Base-by-base conservation (phyloP, 2,113 vertebrate species). In the Sphaerodactylus townsendi region DNA sequence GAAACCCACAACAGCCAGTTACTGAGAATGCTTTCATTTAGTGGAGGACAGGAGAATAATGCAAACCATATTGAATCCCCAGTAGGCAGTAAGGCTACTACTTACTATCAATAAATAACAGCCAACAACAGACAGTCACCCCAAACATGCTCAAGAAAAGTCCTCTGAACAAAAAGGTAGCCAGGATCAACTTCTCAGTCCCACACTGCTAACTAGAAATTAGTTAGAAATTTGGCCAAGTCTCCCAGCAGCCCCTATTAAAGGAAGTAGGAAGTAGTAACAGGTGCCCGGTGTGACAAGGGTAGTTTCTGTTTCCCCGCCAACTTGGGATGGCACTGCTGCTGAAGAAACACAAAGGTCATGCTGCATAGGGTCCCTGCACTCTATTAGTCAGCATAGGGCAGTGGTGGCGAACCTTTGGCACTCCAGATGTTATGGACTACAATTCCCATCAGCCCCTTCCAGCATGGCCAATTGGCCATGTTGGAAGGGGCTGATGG, bases 101-200 rank as follows among this genome's bases (percentile, higher is more conserved):
- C n/a, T n/a, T n/a, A n/a, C n/a, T 53, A 50, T 59, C 4, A 59
- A 59, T 68, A 92, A 80, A 72, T n/a, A 78, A 65, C 70, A 87
- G 82, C 3, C 48, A n/a, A 70, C 77, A 33, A 83, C 83, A 85
- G 93, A 91, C 79, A 80, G 82, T 48, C 79, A 41, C 0, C 81
- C 21, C 0, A 0, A 56, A 56, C 39, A 14, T 41, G 11, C 78
- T 65, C 44, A 28, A 3, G 0, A 59, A 35, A 46, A 76, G 25
- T 2, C 5, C 44, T 44, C 14, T 5, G 23, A 19, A 37, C 23
- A 10, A 28, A 59, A 35, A 23, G 77, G 77, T 39, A 6, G 41
- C 19, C 28, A 46, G 59, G 28, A 78, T 21, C 28, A 37, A 23
- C 35, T 17, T 17, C 23, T 25, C 33, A 44, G 39, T n/a, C 44